A percentile compares a stretch with the other conserved stretches of the same genome.
Evolutionary conservation across 2,888 invertebrate genomes (phyloP).

Genomic region (Caenorhabditis uteleia): DNA sequence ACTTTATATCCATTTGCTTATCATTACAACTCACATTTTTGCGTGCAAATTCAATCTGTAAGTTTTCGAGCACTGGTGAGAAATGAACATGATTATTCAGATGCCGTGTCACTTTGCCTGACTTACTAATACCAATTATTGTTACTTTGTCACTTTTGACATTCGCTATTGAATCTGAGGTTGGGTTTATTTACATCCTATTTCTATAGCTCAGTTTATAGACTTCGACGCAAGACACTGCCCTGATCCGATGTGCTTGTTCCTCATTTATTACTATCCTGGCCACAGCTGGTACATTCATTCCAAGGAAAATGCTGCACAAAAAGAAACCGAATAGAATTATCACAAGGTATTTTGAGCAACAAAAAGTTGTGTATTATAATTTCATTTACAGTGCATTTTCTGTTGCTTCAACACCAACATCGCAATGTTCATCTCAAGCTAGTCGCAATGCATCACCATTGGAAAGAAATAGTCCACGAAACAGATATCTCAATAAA

Average conservation of each 20-base stretch:
- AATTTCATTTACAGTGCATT: conserved; percentile 49
- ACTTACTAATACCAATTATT: conserved; percentile 34
- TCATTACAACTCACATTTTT: conserved; percentile 10
- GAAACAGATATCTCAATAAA: no score
- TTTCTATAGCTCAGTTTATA: background rate
- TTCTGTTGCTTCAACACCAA: conserved; percentile 57
- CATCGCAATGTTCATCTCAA: conserved; percentile 54
- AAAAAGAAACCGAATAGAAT: conserved; percentile 40
- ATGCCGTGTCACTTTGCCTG: conserved; percentile 39
- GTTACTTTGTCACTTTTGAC: conserved; percentile 10
- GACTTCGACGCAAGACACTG: conserved; percentile 23
- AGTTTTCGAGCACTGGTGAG: background rate
- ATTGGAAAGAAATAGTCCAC: background rate
- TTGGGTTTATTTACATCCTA: conserved; percentile 1
- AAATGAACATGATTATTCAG: conserved; percentile 5
- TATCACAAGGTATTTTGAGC: conserved; percentile 36
- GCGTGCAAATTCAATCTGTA: conserved; percentile 23
- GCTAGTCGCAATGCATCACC: conserved; percentile 19
- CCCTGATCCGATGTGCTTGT: conserved; percentile 33
- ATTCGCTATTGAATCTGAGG: conserved; percentile 6
- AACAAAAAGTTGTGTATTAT: conserved; percentile 5
- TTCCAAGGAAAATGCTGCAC: conserved; percentile 43
- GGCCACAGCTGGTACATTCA: conserved; percentile 31
- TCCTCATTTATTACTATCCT: conserved; percentile 36
- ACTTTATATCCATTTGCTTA: background rate